Percentiles rank a stretch among this genome's conserved stretches.
Conservation (phyloP, 2,113 vertebrate genomes). For the Lota lota region DNA sequence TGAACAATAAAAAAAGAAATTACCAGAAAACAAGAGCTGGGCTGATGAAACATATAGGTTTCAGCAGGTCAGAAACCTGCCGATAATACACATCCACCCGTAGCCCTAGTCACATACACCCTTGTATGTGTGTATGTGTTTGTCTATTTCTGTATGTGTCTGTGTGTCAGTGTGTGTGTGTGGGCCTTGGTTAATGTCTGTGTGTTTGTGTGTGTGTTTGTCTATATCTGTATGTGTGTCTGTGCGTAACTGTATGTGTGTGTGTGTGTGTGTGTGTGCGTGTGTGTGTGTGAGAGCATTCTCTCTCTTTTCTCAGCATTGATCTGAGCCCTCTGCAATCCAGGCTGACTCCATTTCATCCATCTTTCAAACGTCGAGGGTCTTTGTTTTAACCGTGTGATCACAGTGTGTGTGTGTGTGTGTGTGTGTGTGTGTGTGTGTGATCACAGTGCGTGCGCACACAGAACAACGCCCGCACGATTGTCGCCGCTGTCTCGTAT, state of each 20-base stretch:
- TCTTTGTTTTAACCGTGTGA: conserved; percentile 45
- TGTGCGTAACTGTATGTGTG: not conserved
- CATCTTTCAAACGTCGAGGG: conserved; percentile 54
- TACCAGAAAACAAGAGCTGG: conserved; percentile 15
- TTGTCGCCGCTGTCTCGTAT: conserved; percentile 53
- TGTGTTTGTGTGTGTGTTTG: not conserved
- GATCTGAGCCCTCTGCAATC: conserved; percentile 31
- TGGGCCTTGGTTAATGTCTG: not conserved
- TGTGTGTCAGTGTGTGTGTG: not conserved
- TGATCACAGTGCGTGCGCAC: conserved; percentile 49
- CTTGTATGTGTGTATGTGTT: too few relatives aligned
- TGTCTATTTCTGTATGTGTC: too few relatives aligned
- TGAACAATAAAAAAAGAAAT: conserved; percentile 11
- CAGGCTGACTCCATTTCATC: conserved; percentile 41
- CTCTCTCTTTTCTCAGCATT: conserved; percentile 35
- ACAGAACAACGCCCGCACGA: conserved; percentile 21
- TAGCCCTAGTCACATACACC: too few relatives aligned
- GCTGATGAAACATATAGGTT: not conserved
- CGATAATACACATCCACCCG: not conserved
- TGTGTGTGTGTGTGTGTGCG: not conserved
- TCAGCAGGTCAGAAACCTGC: not conserved
- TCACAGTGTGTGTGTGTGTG: too few relatives aligned
- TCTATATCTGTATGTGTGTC: not conserved
- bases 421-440: conserved; percentile 10
- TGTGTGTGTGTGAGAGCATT: not conserved